phyloP scores from a whole-genome alignment of 1,140 invertebrate species.

The Drosophila fuyamai region DNA sequence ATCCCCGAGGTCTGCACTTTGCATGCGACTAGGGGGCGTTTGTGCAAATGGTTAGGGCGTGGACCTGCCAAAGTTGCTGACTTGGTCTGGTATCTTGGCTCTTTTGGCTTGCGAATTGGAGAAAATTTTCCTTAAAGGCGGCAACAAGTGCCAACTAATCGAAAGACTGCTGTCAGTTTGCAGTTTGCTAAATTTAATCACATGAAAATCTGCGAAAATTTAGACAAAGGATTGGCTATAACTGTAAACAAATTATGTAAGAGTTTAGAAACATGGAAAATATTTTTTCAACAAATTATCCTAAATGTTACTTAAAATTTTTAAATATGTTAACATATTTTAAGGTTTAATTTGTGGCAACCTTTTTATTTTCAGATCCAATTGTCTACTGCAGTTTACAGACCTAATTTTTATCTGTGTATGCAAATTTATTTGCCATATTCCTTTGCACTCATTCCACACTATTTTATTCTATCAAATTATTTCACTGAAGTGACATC shows the following conservation, averaged over 20 bases:
- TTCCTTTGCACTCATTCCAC: conserved; percentile 4
- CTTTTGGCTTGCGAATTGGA: conserved; percentile 6
- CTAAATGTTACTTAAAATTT: too few relatives aligned
- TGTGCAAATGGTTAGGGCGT: conserved; percentile 43
- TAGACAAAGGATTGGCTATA: too few relatives aligned
- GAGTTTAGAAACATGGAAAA: too few relatives aligned
- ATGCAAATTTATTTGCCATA: conserved; percentile 37
- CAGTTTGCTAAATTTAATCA: conserved; percentile 7
- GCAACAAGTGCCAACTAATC: conserved; percentile 54
- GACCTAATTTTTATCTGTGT: neutral
- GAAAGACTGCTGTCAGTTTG: conserved; percentile 23
- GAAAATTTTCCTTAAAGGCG: conserved; percentile 17
- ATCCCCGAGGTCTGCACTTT: conserved; percentile 35
- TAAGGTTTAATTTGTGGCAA: too few relatives aligned
- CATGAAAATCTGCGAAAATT: neutral
- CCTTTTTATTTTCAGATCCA: too few relatives aligned
- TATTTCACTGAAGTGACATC: conserved; percentile 67
- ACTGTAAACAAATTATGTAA: too few relatives aligned
- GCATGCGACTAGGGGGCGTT: conserved; percentile 45
- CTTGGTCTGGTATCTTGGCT: conserved; percentile 32
- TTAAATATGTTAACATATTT: too few relatives aligned
- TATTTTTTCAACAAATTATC: too few relatives aligned
- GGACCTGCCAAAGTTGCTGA: conserved; percentile 49
- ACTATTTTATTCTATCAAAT: conserved; percentile 48
- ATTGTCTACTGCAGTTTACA: too few relatives aligned